Base-by-base conservation (phyloP, 2,113 vertebrate genomes). In the Boleophthalmus pectinirostris region DNA sequence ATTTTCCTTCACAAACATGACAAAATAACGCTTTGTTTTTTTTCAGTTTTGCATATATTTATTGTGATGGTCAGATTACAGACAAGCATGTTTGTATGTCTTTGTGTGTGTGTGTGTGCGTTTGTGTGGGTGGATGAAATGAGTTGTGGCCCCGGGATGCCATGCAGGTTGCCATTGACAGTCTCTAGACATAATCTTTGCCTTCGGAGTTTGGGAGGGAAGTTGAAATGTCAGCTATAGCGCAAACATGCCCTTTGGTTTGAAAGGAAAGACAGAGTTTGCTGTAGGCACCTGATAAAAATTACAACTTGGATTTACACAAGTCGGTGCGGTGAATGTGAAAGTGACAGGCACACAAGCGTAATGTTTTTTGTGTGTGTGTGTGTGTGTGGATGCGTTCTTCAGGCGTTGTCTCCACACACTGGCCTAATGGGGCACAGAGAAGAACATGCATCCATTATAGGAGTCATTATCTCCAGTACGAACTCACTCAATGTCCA, bases 211-310 rank as follows among this genome's bases (percentile, higher is more conserved):
- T 72, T 84, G 79, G 72, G 71, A 79, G 74, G 68, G 83, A 67
- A 85, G 86, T 85, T 78, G 73, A 88, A 90, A 91, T 89, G 85
- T 89, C 88, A 86, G 79, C 79, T 78, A 60, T 71, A 74, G 66
- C 72, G 77, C 79, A 84, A 86, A 90, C 82, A 77, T 84, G 81
- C 75, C 90, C 79, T 81, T 83, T 82, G 83, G 83, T 86, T 85
- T 76, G 72, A 71, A 68, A 25, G 79, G 70, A 79, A 80, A 47
- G 80, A 73, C 53, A 73, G 64, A 72, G 80, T 78, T 75, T 71
- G 84, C 78, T 83, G 69, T 61, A 66, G 78, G 87, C 47, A 56
- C 60, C 60, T 70, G 80, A 89, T 88, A 82, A 87, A 90, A 85
- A 68, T 78, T 85, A 20, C 68, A 57, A 76, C 74, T 81, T 70